A percentile compares a stretch with the other conserved stretches of the same genome.
phyloP scores from a whole-genome alignment of 2,888 invertebrate species.

The Scaeva pyrastri region DNA sequence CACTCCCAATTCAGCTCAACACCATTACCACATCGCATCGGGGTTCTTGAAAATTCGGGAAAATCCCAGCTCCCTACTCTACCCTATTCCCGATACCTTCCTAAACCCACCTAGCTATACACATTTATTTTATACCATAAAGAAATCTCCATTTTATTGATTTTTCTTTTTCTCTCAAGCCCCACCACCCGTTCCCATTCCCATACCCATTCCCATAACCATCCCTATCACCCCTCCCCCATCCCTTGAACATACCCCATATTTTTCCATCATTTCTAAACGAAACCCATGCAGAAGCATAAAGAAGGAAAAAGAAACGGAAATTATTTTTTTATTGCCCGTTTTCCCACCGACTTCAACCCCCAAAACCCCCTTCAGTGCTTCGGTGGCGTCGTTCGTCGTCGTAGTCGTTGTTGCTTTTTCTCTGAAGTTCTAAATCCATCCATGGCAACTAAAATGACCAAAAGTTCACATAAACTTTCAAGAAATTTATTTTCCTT shows the following conservation, averaged over 20 bases:
- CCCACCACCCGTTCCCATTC: not conserved
- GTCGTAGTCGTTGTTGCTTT: not conserved
- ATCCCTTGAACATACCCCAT: not conserved
- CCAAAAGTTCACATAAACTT: constrained; percentile 74
- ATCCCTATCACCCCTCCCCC: not conserved
- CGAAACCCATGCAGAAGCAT: constrained; percentile 29
- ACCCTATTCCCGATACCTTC: no score
- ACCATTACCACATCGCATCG: constrained; percentile 28
- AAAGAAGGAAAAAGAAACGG: constrained; percentile 66
- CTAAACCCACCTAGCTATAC: no score
- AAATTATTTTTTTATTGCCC: constrained; percentile 71
- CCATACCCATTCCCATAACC: no score
- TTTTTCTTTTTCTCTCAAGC: constrained; percentile 43
- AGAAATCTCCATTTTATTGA: constrained; percentile 75
- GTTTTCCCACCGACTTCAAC: constrained; percentile 12
- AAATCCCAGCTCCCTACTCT: constrained; percentile 50
- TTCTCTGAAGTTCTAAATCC: constrained; percentile 17
- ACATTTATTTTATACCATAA: constrained; percentile 42
- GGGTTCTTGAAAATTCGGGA: constrained; percentile 30
- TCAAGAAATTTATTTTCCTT: constrained; percentile 69
- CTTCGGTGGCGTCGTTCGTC: no score
- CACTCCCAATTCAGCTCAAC: constrained; percentile 27
- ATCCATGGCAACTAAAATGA: constrained; percentile 57
- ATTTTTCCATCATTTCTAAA: constrained; percentile 1
- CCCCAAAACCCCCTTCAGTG: not conserved